These are phyloP conservation scores for Acridotheres tristis DNA, from an alignment of 2,797 vertebrate species.

Conservation along the genomic window DNA sequence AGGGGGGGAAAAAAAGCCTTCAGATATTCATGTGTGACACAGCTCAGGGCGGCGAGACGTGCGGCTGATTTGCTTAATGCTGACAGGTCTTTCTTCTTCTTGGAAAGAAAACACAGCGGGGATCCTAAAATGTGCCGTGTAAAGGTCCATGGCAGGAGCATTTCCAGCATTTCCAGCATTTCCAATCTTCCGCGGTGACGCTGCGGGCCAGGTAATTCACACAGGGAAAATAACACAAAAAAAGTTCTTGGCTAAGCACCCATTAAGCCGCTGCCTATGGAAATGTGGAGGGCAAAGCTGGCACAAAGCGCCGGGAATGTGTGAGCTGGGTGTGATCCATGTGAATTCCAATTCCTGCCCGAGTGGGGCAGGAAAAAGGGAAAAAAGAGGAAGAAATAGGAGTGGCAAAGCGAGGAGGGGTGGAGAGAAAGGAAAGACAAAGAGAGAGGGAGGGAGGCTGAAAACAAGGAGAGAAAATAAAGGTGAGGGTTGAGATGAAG, in stretches of 20 bases:
- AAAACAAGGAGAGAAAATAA: neutral
- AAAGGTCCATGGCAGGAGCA: conserved; percentile 72
- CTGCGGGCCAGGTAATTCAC: conserved; percentile 64
- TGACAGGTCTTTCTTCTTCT: conserved; percentile 76
- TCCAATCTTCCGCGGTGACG: conserved; percentile 58
- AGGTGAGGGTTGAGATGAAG: neutral
- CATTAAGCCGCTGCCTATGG: neutral
- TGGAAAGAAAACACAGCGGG: conserved; percentile 73
- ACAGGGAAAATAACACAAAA: neutral
- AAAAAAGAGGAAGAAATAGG: neutral
- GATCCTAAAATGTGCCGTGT: conserved; percentile 70
- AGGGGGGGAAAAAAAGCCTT: neutral
- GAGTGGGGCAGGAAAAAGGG: neutral
- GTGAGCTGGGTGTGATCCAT: accelerated
- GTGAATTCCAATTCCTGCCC: neutral
- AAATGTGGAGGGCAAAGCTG: neutral
- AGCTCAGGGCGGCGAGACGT: conserved; percentile 64
- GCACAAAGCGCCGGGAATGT: neutral
- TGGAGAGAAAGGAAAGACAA: neutral
- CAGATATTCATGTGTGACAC: conserved; percentile 73
- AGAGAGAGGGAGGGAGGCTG: neutral
- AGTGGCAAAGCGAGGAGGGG: neutral
- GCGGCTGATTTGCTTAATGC: conserved; percentile 76
- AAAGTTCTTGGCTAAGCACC: conserved; percentile 22
- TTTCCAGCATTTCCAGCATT: conserved; percentile 60